Evolutionary conservation across 2,797 vertebrate genomes (phyloP).

Genomic region (Streptopelia turtur): DNA sequence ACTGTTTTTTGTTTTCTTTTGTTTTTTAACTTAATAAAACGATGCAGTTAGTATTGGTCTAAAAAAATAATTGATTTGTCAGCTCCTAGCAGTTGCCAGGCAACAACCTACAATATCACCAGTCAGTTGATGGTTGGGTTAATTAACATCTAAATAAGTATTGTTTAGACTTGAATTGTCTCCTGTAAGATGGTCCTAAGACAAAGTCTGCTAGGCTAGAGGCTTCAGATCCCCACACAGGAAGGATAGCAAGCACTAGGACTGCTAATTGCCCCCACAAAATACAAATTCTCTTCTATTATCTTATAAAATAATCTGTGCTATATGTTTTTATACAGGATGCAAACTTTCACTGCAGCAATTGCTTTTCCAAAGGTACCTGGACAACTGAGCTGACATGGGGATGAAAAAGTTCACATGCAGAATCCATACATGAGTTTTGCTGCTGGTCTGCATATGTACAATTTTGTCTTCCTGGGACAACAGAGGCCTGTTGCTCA

Average conservation of each 20-base stretch:
- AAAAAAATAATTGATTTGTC: not conserved
- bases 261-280: not conserved
- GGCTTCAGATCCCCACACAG: not conserved
- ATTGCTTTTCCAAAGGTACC: not conserved
- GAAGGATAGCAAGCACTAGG: not conserved
- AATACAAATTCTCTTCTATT: not conserved
- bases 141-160: not conserved
- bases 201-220: not conserved
- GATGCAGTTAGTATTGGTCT: not conserved
- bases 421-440: not conserved
- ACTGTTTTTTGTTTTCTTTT: too few species aligned
- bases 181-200: not conserved
- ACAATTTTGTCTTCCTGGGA: not conserved
- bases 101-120: not conserved
- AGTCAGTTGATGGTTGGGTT: not conserved
- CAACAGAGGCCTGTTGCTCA: not conserved
- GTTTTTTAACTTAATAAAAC: not conserved
- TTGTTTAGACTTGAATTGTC: not conserved
- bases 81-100: not conserved
- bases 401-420: not conserved
- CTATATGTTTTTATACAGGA: not conserved
- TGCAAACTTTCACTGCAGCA: not conserved
- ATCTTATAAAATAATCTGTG: not conserved
- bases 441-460: not conserved
- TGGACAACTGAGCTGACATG: not conserved